Conservation (phyloP, 2,113 vertebrate species). For the Mesitornis unicolor region DNA sequence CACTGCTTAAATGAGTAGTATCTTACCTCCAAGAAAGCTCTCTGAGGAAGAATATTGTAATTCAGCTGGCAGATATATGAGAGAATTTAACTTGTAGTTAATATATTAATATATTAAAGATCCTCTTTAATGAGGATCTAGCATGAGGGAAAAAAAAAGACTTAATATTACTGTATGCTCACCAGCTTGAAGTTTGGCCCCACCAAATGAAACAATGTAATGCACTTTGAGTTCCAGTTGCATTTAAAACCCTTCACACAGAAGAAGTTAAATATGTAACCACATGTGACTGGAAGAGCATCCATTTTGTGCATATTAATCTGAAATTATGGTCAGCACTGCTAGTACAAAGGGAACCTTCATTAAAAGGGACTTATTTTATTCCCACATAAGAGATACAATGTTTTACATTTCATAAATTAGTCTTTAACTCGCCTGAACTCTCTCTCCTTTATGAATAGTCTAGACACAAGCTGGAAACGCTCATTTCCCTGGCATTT, state of each 20-base stretch:
- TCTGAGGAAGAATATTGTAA: neutral
- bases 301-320: neutral
- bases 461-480: neutral
- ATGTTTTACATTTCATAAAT: neutral
- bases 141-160: neutral
- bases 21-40: neutral
- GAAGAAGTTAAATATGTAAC: neutral
- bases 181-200: neutral
- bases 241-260: neutral
- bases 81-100: neutral
- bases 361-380: neutral
- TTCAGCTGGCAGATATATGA: neutral
- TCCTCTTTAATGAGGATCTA: neutral
- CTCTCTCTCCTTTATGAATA: neutral
- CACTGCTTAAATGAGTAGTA: neutral
- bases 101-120: too few relatives aligned
- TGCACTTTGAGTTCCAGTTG: neutral
- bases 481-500: neutral
- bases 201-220: neutral
- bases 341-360: neutral
- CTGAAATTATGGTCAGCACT: accelerated
- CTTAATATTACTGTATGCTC: neutral
- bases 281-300: neutral
- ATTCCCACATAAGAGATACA: neutral
- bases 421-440: neutral